Conservation (phyloP, 2,113 vertebrate genomes). For the Neotragus moschatus region DNA sequence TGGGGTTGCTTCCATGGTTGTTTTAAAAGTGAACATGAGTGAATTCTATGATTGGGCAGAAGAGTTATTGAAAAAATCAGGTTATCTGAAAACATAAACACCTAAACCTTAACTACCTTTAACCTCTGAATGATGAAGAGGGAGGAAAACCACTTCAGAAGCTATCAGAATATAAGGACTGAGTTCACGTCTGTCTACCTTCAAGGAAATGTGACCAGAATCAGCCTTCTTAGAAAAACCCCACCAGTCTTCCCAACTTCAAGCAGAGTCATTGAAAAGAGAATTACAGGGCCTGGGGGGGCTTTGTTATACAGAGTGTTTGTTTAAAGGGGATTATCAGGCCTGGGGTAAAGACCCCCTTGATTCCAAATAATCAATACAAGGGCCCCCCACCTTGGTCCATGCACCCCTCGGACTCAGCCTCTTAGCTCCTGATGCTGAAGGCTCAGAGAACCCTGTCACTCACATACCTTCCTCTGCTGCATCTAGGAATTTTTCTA, state of each 20-base stretch:
- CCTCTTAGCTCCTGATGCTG: background rate
- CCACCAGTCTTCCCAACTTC: background rate
- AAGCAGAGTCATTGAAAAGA: background rate
- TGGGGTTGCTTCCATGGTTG: background rate
- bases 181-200: background rate
- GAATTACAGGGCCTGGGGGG: background rate
- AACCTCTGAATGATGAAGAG: background rate
- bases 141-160: background rate
- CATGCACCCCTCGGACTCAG: background rate
- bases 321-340: background rate
- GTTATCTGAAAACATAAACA: background rate
- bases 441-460: background rate
- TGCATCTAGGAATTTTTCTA: slow-evolving; percentile 93
- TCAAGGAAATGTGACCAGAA: background rate
- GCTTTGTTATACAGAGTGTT: background rate
- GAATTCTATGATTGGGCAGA: background rate
- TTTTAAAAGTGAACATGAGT: background rate
- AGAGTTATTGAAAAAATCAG: background rate
- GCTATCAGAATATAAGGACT: background rate
- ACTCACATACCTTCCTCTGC: background rate
- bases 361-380: background rate
- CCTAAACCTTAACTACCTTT: background rate
- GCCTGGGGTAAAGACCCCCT: background rate
- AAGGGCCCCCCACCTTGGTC: background rate
- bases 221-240: background rate